Evolutionary conservation across 92 coral and sea anemone genomes (phyloP), one percentile per base, ranked within the genome.

Genomic region (Bergia puertoricense): DNA sequence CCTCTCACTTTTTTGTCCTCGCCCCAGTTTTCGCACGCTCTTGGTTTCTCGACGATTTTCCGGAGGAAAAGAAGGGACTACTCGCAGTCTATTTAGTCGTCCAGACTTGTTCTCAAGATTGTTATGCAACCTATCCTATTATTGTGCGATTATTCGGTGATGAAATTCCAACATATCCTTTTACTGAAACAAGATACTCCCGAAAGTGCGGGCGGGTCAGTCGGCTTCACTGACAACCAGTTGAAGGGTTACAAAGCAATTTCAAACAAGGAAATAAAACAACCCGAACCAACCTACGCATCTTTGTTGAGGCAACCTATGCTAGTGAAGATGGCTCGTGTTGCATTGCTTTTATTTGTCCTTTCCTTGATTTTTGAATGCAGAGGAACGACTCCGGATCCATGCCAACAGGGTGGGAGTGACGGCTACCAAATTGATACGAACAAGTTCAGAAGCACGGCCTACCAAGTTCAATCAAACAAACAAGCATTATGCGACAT

Each of bases 401-500:
- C 69, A 22, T 80, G 84, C 41, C 23, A 50, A 37, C 16, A 30
- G 1, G 84, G 84, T 1, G 39, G 74, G 39, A 36, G 13, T 22
- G 74, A 69, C 41, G 84, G 84, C 43, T 56, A 80, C 43, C 37
- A 14, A 15, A 0, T 80, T 38, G 68, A 51, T 40, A 30, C 5
- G 51, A 54, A 30, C 6, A 23, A 38, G 6, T 80, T 50, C 67
- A 51, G 84, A 80, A 80, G 84, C n/a, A 80, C 68, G 30, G 84
- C 84, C 8, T 80, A 80, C 51, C 41, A 38, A 6, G 72, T 80
- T 7, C 68, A 51, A 14, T 30, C 71, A 41, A 80, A 54, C 44
- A 80, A 80, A 38, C 84, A 38, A 10, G 69, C 84, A 3, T 23
- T 80, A 22, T 80, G 83, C 68, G 83, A 79, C 83, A 50, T n/a